Conservation (phyloP, 2,888 invertebrate species). For the Erpobdella octoculata region DNA sequence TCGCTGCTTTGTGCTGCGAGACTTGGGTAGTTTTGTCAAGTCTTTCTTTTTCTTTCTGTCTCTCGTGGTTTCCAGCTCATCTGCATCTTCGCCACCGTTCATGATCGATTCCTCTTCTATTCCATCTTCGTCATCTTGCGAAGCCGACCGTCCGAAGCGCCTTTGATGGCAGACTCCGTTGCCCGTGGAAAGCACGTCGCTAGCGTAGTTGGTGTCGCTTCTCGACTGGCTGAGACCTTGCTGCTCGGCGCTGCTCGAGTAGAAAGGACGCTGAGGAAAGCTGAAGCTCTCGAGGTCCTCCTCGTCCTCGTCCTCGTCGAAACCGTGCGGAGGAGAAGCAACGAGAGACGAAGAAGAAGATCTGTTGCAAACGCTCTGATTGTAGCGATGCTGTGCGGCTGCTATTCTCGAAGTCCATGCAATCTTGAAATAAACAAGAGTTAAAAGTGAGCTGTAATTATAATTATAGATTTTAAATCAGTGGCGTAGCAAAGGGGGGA, state of each 20-base stretch:
- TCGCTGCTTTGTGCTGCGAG: conserved; percentile 16
- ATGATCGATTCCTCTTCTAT: neutral
- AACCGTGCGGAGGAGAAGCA: neutral
- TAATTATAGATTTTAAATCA: too few relatives aligned
- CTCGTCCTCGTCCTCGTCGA: neutral
- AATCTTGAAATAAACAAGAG: neutral
- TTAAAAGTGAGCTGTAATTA: neutral
- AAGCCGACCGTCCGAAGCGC: neutral
- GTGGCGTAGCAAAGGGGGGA: too few relatives aligned
- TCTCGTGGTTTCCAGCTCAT: conserved; percentile 11
- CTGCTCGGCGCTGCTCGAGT: neutral
- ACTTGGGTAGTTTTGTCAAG: neutral
- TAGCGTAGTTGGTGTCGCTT: neutral
- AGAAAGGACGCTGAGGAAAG: neutral
- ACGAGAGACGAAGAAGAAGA: conserved; percentile 16
- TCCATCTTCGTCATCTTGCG: neutral
- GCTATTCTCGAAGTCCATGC: conserved; percentile 16
- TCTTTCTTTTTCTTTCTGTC: neutral
- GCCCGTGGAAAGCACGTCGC: neutral
- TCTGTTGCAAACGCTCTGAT: neutral
- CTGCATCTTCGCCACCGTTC: conserved; percentile 15
- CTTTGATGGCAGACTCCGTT: neutral
- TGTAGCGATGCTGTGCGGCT: conserved; percentile 16
- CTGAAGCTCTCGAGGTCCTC: neutral
- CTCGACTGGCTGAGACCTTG: too few relatives aligned